Conservation (phyloP, 2,797 vertebrate genomes). For the Avahi laniger region DNA sequence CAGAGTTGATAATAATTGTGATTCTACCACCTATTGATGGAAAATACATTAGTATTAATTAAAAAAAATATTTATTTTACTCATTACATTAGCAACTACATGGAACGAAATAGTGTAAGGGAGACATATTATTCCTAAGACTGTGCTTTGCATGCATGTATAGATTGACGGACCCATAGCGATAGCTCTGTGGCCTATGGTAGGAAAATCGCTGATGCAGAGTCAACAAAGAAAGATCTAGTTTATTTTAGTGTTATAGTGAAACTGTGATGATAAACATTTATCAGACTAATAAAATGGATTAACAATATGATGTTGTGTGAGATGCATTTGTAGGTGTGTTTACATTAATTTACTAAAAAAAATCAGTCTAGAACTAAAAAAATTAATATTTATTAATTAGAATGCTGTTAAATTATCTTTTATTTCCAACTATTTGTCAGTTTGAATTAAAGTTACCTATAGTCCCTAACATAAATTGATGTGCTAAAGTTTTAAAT, state of each 20-base stretch:
- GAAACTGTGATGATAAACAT: not conserved
- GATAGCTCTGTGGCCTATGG: not conserved
- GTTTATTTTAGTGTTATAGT: not conserved
- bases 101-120: not conserved
- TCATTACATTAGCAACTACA: not conserved
- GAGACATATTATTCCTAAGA: not conserved
- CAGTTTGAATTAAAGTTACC: constrained; percentile 36
- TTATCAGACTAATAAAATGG: constrained; percentile 1
- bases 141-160: not conserved
- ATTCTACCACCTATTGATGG: not conserved
- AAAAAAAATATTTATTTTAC: not conserved
- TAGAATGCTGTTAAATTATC: constrained; percentile 2
- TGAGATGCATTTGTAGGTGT: not conserved
- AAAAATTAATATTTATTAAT: constrained; percentile 31
- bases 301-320: not conserved
- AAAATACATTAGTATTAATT: not conserved
- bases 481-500: constrained; percentile 25
- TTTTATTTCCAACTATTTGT: constrained; percentile 21
- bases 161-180: not conserved
- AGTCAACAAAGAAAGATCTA: not conserved
- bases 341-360: constrained; percentile 35
- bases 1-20: not conserved
- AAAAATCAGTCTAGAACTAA: constrained; percentile 16
- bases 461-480: not conserved
- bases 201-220: not conserved